Percentiles rank a stretch among this genome's conserved stretches.
Evolutionary conservation across 2,113 vertebrate genomes (phyloP).

Genomic region (Prolemur simus): DNA sequence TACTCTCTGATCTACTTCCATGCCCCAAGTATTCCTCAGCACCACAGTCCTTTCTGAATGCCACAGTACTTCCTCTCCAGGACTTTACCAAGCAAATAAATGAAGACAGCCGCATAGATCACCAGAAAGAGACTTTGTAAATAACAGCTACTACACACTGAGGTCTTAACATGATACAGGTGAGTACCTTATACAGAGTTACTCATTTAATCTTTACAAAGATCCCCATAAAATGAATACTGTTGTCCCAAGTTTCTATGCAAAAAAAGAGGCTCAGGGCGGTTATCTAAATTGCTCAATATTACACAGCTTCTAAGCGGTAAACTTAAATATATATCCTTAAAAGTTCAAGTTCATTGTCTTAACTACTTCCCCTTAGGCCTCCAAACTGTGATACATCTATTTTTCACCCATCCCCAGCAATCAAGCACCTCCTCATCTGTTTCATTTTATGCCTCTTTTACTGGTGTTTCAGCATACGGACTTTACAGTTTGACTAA

Average conservation of each 20-base stretch:
- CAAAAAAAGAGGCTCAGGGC: neutral
- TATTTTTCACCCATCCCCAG: neutral
- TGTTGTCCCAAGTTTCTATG: neutral
- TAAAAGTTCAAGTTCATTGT: neutral
- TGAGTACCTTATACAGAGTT: neutral
- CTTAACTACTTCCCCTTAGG: neutral
- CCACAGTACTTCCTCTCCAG: neutral
- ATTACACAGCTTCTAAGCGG: neutral
- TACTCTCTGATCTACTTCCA: neutral
- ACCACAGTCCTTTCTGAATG: neutral
- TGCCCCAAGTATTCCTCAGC: neutral
- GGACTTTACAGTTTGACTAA: neutral
- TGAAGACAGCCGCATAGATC: neutral
- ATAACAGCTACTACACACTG: neutral
- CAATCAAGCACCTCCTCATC: neutral
- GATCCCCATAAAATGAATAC: neutral
- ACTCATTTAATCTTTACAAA: neutral
- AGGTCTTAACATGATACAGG: neutral
- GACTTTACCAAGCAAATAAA: neutral
- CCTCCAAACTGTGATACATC: neutral
- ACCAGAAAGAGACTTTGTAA: neutral
- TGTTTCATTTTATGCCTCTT: neutral
- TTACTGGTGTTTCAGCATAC: neutral
- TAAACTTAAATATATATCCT: neutral
- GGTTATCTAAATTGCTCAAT: neutral